A percentile compares a stretch with the other conserved stretches of the same genome.
phyloP scores from a whole-genome alignment of 2,888 invertebrate species.

The Rotaria socialis region DNA sequence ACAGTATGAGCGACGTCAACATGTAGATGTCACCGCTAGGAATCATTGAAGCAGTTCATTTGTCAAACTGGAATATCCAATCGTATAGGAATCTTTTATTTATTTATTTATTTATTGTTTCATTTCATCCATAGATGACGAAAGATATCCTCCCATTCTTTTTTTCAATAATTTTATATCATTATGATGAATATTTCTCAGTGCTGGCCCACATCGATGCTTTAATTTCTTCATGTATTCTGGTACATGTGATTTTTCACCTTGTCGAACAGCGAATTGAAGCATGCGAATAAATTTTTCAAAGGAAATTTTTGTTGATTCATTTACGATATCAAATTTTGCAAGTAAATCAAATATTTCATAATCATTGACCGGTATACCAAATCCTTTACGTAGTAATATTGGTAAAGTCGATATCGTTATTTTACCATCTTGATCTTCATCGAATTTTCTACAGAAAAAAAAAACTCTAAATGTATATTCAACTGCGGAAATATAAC shows the following conservation, averaged over 20 bases:
- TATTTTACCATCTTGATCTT: slow-evolving; percentile 28
- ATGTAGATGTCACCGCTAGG: neutral
- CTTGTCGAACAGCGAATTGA: neutral
- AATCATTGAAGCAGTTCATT: neutral
- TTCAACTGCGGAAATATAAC: neutral
- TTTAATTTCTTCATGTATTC: slow-evolving; percentile 22
- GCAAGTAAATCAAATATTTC: slow-evolving; percentile 27
- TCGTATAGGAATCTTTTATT: neutral
- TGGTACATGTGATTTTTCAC: neutral
- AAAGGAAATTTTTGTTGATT: neutral
- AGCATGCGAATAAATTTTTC: slow-evolving; percentile 30
- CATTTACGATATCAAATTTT: neutral
- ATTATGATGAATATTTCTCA: neutral
- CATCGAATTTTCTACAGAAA: slow-evolving; percentile 7
- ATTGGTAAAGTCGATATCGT: neutral
- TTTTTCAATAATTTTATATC: slow-evolving; percentile 11
- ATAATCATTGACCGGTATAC: neutral
- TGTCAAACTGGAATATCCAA: neutral
- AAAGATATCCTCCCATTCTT: slow-evolving; percentile 4
- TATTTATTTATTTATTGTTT: neutral
- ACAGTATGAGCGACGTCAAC: too few species aligned
- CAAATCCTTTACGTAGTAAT: slow-evolving; percentile 21
- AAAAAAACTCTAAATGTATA: neutral
- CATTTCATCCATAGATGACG: neutral
- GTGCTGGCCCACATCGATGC: slow-evolving; percentile 5